A percentile compares a stretch with the other conserved stretches of the same genome.
These are phyloP conservation scores for Meganola albula DNA, from an alignment of 2,888 invertebrate species.

Conservation along the genomic window DNA sequence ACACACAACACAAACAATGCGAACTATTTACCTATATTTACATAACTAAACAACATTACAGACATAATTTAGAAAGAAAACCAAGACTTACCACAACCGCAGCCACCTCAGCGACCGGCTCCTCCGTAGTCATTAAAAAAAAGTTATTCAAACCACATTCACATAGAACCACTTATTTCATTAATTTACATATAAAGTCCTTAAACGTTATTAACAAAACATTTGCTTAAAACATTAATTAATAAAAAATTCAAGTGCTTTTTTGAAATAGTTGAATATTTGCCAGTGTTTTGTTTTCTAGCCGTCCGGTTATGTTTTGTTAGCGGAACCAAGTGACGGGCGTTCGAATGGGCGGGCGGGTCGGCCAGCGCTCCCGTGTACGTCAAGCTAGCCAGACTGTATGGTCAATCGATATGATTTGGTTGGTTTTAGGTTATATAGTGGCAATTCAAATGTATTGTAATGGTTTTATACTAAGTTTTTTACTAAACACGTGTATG, in stretches of 20 bases:
- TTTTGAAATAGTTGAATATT: constrained; percentile 5
- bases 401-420: constrained; percentile 18
- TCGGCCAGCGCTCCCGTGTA: constrained; percentile 61
- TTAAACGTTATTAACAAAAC: neutral
- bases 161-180: constrained; percentile 24
- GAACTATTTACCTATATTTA: no score
- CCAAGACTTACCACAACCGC: constrained; percentile 57
- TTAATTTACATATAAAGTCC: neutral
- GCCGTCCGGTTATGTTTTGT: constrained; percentile 77
- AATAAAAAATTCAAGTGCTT: neutral
- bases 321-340: constrained; percentile 68
- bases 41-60: no score
- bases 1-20: no score
- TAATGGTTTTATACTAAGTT: no score
- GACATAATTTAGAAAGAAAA: no score
- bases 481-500: no score
- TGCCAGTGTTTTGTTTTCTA: constrained; percentile 36
- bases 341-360: constrained; percentile 49
- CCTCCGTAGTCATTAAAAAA: constrained; percentile 52
- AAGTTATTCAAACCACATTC: constrained; percentile 21
- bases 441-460: no score
- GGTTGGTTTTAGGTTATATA: constrained; percentile 13
- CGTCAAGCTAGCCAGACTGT: constrained; percentile 29
- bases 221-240: no score
- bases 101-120: constrained; percentile 47